phyloP scores from a whole-genome alignment of 1,140 invertebrate genomes.

The Drosophila arawakana region DNA sequence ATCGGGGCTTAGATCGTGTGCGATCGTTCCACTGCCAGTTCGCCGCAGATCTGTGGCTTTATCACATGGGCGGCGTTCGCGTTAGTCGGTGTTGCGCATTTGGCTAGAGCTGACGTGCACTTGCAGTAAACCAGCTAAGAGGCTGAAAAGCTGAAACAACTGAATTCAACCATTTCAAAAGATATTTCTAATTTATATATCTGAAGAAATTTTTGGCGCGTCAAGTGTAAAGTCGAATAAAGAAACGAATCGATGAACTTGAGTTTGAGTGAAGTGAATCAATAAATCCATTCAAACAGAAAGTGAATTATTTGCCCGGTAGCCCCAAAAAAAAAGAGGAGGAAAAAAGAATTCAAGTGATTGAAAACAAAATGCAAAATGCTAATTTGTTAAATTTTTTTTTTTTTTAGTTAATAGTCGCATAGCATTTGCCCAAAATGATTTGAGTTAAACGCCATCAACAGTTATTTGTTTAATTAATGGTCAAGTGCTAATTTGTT shows the following conservation, averaged over 20 bases:
- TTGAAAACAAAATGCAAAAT: neutral
- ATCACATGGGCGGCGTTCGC: slow-evolving; percentile 36
- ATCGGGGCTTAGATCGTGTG: slow-evolving; percentile 20
- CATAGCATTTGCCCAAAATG: slow-evolving; percentile 22
- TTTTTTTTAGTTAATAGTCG: slow-evolving; percentile 10
- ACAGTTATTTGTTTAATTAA: slow-evolving; percentile 39
- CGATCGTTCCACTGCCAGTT: slow-evolving; percentile 18
- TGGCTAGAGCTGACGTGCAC: slow-evolving; percentile 68
- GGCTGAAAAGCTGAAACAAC: neutral
- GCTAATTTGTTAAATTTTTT: slow-evolving; percentile 17
- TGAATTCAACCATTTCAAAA: slow-evolving; percentile 7
- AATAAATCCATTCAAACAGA: neutral
- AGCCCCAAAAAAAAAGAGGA: neutral
- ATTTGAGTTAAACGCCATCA: slow-evolving; percentile 22
- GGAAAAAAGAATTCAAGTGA: slow-evolving; percentile 7
- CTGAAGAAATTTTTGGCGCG: slow-evolving; percentile 5
- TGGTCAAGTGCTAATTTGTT: slow-evolving; percentile 27
- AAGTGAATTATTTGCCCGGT: slow-evolving; percentile 20
- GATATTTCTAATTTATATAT: neutral
- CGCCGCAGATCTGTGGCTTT: slow-evolving; percentile 32
- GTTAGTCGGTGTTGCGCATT: slow-evolving; percentile 75
- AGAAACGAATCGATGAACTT: slow-evolving; percentile 14
- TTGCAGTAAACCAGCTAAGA: slow-evolving; percentile 4
- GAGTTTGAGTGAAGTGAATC: slow-evolving; percentile 18
- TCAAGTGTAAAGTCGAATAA: neutral